A percentile compares a stretch with the other conserved stretches of the same genome.
Evolutionary conservation across 2,797 vertebrate species (phyloP).

Genomic region (Yasuhikotakia modesta): DNA sequence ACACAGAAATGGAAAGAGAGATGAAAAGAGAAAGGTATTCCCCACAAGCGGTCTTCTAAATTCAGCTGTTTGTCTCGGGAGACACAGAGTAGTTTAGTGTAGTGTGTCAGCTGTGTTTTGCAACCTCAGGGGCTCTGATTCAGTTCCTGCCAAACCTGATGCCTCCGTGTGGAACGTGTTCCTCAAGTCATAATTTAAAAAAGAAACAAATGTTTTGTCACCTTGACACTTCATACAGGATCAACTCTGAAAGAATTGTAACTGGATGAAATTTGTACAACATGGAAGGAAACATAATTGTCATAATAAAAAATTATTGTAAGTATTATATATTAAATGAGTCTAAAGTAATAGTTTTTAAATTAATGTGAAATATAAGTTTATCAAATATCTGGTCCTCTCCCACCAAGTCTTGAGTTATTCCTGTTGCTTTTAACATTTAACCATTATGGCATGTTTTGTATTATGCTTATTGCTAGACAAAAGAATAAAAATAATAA

Average conservation of each 20-base stretch:
- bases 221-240: constrained; percentile 14
- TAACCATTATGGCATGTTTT: no score
- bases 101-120: constrained; percentile 37
- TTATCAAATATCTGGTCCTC: no score
- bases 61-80: constrained; percentile 16
- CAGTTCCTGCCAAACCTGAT: constrained; percentile 20
- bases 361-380: no score
- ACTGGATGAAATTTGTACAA: no score
- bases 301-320: no score
- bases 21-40: constrained; percentile 17
- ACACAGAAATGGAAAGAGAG: not conserved
- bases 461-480: no score
- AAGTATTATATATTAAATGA: no score
- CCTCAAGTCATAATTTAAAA: not conserved
- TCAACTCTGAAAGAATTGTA: not conserved
- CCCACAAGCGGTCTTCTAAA: constrained; percentile 21
- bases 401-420: no score
- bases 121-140: constrained; percentile 26
- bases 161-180: not conserved
- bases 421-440: no score
- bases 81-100: constrained; percentile 36
- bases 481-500: no score
- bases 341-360: no score
- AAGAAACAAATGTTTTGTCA: not conserved
- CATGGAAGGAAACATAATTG: no score